Base-by-base conservation (phyloP, 2,797 vertebrate genomes). In the Picus viridis region DNA sequence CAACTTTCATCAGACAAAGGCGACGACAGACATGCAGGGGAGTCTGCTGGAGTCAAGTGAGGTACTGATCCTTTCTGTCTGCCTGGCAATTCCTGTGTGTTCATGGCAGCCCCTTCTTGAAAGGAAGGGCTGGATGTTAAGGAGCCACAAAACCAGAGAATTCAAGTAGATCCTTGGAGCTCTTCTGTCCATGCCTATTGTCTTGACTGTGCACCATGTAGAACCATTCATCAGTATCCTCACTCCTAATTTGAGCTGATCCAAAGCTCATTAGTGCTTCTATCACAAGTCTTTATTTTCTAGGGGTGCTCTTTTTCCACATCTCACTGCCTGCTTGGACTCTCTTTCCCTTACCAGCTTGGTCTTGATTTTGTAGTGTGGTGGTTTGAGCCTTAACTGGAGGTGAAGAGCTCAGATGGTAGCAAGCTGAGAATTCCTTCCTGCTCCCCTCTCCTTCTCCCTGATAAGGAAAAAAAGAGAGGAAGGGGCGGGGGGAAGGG, bases 1-100 rank as follows among this genome's bases (percentile, higher is more conserved):
- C 95, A 92, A 88, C 90, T 96, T 96, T 56, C 91, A 89, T 86
- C 96, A 97, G 96, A 97, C 96, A 96, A 96, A 96, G 95, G 97
- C 86, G 88, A 91, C 96, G 96, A 83, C 96, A 96, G 96, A 94
- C 94, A 93, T 96, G 96, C 96, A 97, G 94, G 96, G 96, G 84
- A 96, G 93, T 94, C 96, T 78, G 91, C 93, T 96, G 96, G 95
- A 96, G 75, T 81, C 94, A 34, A 78, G 90, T 43, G 94, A 97
- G 96, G 96, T 97, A 94, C 89, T 74, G 71, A 75, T 59, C 54
- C 79, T 93, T 96, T 93, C 47, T 94, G 13, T 93, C 86, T 92
- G 32, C 49, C 78, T 81, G 72, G 53, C 81, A 62, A 56, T 83
- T 8, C 76, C 64, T 64, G 41, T 86, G n/a, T 73, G 49, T 4